These are phyloP conservation scores for Sinocyclocheilus anshuiensis DNA, from an alignment of 2,113 vertebrate species.

Conservation along the genomic window DNA sequence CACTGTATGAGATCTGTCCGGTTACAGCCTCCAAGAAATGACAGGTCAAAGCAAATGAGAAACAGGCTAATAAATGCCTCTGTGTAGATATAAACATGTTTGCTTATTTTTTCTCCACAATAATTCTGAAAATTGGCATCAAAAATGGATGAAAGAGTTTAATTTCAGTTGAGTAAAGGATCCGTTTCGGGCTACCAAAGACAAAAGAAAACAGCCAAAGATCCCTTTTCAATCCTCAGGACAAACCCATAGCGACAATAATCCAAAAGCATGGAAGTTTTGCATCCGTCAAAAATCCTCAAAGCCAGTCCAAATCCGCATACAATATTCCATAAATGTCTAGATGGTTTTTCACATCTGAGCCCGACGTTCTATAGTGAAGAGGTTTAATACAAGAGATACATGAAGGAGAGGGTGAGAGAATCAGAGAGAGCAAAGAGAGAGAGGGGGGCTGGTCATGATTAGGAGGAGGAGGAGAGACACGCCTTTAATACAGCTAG, in stretches of 20 bases:
- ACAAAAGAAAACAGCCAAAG: slow-evolving; percentile 39
- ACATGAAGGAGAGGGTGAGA: slow-evolving; percentile 9
- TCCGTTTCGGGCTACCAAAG: not conserved
- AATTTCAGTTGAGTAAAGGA: not conserved
- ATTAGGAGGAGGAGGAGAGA: not conserved
- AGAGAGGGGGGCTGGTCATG: not conserved
- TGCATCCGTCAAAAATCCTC: slow-evolving; percentile 4
- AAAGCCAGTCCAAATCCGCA: not conserved
- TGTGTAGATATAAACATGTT: slow-evolving; percentile 30
- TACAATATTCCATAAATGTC: not conserved
- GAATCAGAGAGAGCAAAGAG: not conserved
- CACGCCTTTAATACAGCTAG: not conserved
- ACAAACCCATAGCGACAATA: not conserved
- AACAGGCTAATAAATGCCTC: slow-evolving; percentile 11
- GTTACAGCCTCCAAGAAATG: slow-evolving; percentile 43
- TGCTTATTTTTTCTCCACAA: not conserved
- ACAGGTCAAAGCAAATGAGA: slow-evolving; percentile 28
- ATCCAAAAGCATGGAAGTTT: slow-evolving; percentile 15
- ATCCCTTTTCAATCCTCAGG: not conserved
- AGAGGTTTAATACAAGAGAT: not conserved
- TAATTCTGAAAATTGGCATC: not conserved
- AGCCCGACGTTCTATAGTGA: not conserved
- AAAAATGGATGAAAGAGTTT: not conserved
- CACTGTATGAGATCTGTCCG: slow-evolving; percentile 68
- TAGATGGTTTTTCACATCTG: not conserved